Base-by-base conservation (phyloP, 1,140 invertebrate species). In the Zaprionus inermis region DNA sequence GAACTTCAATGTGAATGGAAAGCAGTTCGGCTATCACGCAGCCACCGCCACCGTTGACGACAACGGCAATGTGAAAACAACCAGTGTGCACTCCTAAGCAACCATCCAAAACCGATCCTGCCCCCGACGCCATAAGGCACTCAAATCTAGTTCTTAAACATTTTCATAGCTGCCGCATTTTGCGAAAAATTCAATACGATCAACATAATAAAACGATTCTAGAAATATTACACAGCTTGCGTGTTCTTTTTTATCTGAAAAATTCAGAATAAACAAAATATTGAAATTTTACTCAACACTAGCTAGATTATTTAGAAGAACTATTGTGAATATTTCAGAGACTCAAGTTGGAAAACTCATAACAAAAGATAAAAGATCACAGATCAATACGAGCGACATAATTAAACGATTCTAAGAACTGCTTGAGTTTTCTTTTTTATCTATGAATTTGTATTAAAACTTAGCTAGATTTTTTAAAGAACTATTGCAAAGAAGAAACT, bases 21-120 rank as follows among this genome's bases (percentile, higher is more conserved):
- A 91, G 60, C 63, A 83, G 44, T 59, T 60, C 16, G 91, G 91
- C 18, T 92, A 91, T 73, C 84, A 85, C 41, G 92, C 90, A 9
- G 92, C 91, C 65, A 92, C 92, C 22, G 89, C 92, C 24, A 81
- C 92, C 24, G 78, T 92, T n/a, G 91, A 92, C 54, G 91, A 92
- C 74, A 91, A 92, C 28, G 92, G 92, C 72, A 92, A 91, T 58
- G 51, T 84, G 10, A 82, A 80, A 71, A 88, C 90, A 60, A 83
- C 92, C 91, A 92, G 91, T 72, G 80, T 92, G 49, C 91, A 92
- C 72, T 90, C 91, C 46, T 92, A 92, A 80, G 32, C 44, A 18
- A 9, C 46, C 22, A 16, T n/a, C 4, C 30, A 32, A 32, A 9
- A 20, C 20, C 41, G n/a, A 11, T 30, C 24, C 22, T 55, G 32